phyloP scores from a whole-genome alignment of 2,113 vertebrate genomes.

The Elephantulus edwardii region DNA sequence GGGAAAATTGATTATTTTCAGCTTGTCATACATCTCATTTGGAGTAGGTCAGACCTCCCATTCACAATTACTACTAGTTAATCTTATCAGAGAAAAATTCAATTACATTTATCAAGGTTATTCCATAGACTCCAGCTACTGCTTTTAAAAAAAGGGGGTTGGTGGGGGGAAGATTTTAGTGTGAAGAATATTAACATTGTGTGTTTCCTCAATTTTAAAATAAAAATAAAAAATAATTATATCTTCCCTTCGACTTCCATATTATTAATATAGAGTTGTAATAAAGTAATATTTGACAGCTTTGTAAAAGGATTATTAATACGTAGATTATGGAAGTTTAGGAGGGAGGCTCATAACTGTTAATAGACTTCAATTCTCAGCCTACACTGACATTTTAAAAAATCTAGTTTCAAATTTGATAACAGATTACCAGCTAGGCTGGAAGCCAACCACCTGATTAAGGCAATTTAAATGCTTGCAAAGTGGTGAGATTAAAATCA shows the following conservation, averaged over 20 bases:
- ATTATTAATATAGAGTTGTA: constrained; percentile 84
- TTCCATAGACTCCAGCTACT: constrained; percentile 90
- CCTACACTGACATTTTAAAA: constrained; percentile 97
- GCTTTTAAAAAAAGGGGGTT: constrained; percentile 78
- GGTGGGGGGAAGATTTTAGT: constrained; percentile 77
- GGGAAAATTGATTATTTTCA: constrained; percentile 89
- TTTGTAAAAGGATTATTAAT: constrained; percentile 92
- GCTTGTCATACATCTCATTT: constrained; percentile 90
- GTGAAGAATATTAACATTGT: constrained; percentile 84
- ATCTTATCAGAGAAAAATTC: constrained; percentile 98
- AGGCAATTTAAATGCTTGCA: constrained; percentile 98
- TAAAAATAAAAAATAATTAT: constrained; percentile 85
- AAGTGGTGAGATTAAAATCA: constrained; percentile 99
- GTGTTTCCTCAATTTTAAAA: constrained; percentile 59
- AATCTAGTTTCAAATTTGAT: constrained; percentile 97
- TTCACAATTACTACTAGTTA: constrained; percentile 94
- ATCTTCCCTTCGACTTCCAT: constrained; percentile 81
- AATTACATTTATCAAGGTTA: constrained; percentile 99
- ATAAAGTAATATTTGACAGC: constrained; percentile 91
- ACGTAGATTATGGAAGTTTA: constrained; percentile 91
- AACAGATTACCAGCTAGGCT: constrained; percentile 94
- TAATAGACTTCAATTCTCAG: constrained; percentile 93
- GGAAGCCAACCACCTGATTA: constrained; percentile 94
- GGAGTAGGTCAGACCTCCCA: constrained; percentile 87
- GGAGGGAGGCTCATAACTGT: constrained; percentile 92